Percentiles rank a stretch among this genome's conserved stretches.
Conservation (phyloP, 2,797 vertebrate genomes). For the Chelidonichthys spinosus region DNA sequence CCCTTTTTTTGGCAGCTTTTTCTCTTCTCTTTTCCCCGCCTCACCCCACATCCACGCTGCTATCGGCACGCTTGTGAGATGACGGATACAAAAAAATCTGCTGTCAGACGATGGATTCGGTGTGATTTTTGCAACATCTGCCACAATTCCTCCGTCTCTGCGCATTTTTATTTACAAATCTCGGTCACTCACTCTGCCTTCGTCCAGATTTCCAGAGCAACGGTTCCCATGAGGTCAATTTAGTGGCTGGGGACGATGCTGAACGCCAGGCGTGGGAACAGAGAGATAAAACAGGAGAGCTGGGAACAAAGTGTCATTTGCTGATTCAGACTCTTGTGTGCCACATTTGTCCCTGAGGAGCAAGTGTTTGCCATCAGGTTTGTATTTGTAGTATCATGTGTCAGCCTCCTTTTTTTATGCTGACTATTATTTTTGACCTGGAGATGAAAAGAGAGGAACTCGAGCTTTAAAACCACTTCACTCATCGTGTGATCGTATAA, state of each 20-base stretch:
- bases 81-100: neutral
- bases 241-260: constrained; percentile 16
- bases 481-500: constrained; percentile 4
- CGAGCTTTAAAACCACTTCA: constrained; percentile 8
- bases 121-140: neutral
- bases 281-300: constrained; percentile 32
- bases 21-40: constrained; percentile 11
- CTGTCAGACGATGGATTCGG: neutral
- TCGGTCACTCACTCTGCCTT: constrained; percentile 14
- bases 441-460: constrained; percentile 10
- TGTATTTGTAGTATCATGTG: neutral
- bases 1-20: constrained; percentile 12
- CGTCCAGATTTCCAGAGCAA: constrained; percentile 33
- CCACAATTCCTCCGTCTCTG: neutral
- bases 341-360: constrained; percentile 14
- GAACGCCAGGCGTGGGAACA: constrained; percentile 47
- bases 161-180: neutral
- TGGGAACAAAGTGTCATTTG: constrained; percentile 37
- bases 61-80: neutral
- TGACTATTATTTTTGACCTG: constrained; percentile 2
- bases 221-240: constrained; percentile 30
- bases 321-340: constrained; percentile 36
- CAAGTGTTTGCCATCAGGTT: constrained; percentile 13
- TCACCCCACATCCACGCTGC: constrained; percentile 1
- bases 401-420: neutral